Base-by-base conservation (phyloP, 2,797 vertebrate genomes). In the Acanthurus lineatus region DNA sequence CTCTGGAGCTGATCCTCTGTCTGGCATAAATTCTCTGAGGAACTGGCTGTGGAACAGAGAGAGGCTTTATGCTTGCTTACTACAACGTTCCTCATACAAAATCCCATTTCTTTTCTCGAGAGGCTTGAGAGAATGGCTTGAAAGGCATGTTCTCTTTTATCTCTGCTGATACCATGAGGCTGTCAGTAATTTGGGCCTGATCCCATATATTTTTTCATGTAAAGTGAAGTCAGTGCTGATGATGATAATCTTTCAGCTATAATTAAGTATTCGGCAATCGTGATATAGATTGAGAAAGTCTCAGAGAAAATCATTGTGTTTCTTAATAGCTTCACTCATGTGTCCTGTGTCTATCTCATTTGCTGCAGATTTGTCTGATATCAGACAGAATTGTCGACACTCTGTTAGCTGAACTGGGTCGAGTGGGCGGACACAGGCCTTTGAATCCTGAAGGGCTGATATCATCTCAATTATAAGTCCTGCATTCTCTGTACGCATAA, bases 31-130 rank as follows among this genome's bases (percentile, higher is more conserved):
- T 88, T 81, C 90, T 91, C 88, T 1, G 22, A 88, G 86, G 88
- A 92, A 82, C 89, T 94, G 93, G 91, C 91, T 53, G 19, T 77
- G 82, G 89, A 94, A 94, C 94, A 94, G 91, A 94, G 91, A 92
- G 82, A 83, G 91, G 92, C 94, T 93, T 94, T 94, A 93, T 94
- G 70, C 89, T 82, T 82, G 73, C 86, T 89, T 77, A 89, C 89
- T 82, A 82, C 88, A 89, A 86, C 85, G 88, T 85, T 86, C 81
- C 84, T 89, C 85, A 73, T 77, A 82, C 85, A 91, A 91, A 93
- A 88, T 88, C 88, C 83, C 67, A 73, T 87, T 93, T 90, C 75
- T 82, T 91, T 90, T 91, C 85, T 89, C 6, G 56, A 72, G 75
- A 89, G 87, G 92, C 76, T 89, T 88, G 88, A 91, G 88, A 81